A percentile compares a stretch with the other conserved stretches of the same genome.
Conservation (phyloP, 2,113 vertebrate genomes). For the Catagonus wagneri region DNA sequence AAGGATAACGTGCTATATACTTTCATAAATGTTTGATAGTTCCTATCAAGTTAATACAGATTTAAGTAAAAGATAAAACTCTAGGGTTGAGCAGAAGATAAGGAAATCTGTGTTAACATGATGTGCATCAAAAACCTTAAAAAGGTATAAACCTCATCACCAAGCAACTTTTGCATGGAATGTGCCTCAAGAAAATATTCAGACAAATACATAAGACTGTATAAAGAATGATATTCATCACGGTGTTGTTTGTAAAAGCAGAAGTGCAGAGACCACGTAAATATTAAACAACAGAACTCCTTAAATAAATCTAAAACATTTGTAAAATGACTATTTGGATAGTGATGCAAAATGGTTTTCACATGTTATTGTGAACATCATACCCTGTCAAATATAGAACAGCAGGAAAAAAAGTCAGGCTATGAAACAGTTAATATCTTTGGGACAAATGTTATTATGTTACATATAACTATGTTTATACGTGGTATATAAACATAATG, state of each 20-base stretch:
- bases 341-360: not conserved
- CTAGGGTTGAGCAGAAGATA: not conserved
- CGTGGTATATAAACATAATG: no score
- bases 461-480: no score
- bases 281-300: not conserved
- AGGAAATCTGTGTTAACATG: not conserved
- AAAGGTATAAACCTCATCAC: not conserved
- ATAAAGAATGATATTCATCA: not conserved
- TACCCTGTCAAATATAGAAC: not conserved
- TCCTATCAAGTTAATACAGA: not conserved
- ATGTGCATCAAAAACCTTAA: not conserved
- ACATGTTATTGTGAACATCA: not conserved
- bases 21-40: no score
- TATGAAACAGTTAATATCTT: not conserved
- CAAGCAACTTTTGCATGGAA: not conserved
- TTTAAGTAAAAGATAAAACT: not conserved
- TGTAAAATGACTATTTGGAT: not conserved
- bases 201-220: not conserved
- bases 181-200: not conserved
- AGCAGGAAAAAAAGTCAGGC: not conserved
- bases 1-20: no score
- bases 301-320: not conserved
- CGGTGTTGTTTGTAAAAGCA: not conserved
- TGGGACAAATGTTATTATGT: not conserved
- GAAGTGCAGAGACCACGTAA: conserved; percentile 5